Conservation (phyloP, 2,888 invertebrate species). For the Eristalis pertinax region DNA sequence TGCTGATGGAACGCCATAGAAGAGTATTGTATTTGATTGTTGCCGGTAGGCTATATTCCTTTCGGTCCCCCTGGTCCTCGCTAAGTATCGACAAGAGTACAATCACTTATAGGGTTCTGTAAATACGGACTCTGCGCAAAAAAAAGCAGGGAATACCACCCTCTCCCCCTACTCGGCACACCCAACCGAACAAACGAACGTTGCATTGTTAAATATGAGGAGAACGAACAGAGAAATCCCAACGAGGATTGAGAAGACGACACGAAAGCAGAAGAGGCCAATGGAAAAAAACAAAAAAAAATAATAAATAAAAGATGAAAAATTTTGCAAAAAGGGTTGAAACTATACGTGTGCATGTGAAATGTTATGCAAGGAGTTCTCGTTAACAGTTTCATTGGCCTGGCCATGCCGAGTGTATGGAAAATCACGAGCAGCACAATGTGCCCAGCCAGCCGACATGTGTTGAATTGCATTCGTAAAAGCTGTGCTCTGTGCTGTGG, state of each 20-base stretch:
- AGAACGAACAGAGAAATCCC: not conserved
- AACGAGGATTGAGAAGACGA: not conserved
- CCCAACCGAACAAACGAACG: not conserved
- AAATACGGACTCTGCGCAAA: slow-evolving; percentile 34
- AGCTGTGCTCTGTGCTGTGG: not conserved
- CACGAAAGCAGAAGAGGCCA: not conserved
- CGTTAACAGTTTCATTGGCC: slow-evolving; percentile 26
- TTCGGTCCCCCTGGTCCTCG: not conserved
- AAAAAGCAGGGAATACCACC: slow-evolving; percentile 15
- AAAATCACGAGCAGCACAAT: slow-evolving; percentile 60
- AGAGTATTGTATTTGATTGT: slow-evolving; percentile 65
- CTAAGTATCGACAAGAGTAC: slow-evolving; percentile 61
- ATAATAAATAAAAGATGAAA: not conserved
- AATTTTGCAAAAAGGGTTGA: slow-evolving; percentile 40
- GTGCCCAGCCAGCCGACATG: slow-evolving; percentile 52
- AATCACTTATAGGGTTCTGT: slow-evolving; percentile 62
- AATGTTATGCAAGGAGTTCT: slow-evolving; percentile 43
- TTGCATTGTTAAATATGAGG: not conserved
- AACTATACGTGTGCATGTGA: slow-evolving; percentile 28
- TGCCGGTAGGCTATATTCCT: slow-evolving; percentile 17
- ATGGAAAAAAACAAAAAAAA: not conserved
- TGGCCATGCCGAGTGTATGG: slow-evolving; percentile 11
- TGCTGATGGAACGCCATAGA: slow-evolving; percentile 59
- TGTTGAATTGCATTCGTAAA: slow-evolving; percentile 45
- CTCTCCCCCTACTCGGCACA: slow-evolving; percentile 1